These are phyloP conservation scores for Ptychadena robeensis DNA, from an alignment of 2,797 vertebrate species.

Conservation along the genomic window DNA sequence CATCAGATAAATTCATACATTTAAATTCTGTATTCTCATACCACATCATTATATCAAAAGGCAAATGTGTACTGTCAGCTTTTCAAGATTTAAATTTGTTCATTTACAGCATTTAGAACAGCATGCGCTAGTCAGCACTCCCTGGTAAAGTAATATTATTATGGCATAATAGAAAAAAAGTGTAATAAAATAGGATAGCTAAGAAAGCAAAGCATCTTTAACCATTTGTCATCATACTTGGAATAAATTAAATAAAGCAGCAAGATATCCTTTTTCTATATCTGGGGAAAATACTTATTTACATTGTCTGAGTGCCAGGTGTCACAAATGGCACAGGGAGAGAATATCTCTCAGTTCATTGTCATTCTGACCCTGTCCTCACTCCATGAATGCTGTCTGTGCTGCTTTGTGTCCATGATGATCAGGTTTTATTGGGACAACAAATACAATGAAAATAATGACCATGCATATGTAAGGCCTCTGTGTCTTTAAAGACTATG, in stretches of 20 bases:
- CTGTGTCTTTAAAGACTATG: too few relatives aligned
- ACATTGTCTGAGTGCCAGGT: slow-evolving; percentile 16
- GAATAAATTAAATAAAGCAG: slow-evolving; percentile 21
- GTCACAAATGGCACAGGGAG: slow-evolving; percentile 20
- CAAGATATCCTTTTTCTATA: slow-evolving; percentile 14
- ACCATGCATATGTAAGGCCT: background rate
- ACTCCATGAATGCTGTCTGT: background rate
- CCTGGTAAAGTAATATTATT: slow-evolving; percentile 6
- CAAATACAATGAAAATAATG: background rate
- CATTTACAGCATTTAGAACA: slow-evolving; percentile 1
- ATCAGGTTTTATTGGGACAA: background rate
- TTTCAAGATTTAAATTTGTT: background rate
- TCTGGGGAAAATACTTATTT: background rate
- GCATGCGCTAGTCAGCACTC: slow-evolving; percentile 10
- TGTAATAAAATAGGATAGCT: slow-evolving; percentile 22
- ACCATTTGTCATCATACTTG: slow-evolving; percentile 23
- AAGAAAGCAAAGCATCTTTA: background rate
- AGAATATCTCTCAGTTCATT: slow-evolving; percentile 16
- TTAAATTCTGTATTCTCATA: too few relatives aligned
- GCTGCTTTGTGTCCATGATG: background rate
- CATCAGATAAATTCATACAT: background rate
- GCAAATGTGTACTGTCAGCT: background rate
- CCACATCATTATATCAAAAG: too few relatives aligned
- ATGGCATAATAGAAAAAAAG: background rate
- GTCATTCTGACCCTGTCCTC: slow-evolving; percentile 40